Percentiles rank a stretch among this genome's conserved stretches.
Evolutionary conservation across 2,797 vertebrate genomes (phyloP).

Genomic region (Chaetodon trifasciatus): DNA sequence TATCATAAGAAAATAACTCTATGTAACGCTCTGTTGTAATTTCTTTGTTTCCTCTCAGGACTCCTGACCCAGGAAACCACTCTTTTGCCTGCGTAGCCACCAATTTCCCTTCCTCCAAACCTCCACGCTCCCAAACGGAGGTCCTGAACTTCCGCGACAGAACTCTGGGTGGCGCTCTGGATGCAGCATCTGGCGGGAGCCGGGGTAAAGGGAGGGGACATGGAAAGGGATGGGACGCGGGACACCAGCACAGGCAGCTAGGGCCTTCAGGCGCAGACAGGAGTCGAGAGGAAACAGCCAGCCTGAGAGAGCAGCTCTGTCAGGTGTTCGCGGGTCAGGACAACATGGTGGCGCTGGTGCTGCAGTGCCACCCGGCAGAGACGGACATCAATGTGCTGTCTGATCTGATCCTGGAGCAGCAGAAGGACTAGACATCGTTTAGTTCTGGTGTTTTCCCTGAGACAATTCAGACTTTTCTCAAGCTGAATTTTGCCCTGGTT

Average conservation of each 20-base stretch:
- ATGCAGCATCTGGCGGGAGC: not conserved
- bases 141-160: slow-evolving; percentile 76
- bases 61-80: slow-evolving; percentile 73
- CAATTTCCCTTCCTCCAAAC: slow-evolving; percentile 13
- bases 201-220: slow-evolving; percentile 24
- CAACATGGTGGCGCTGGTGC: slow-evolving; percentile 86
- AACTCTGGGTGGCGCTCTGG: slow-evolving; percentile 39
- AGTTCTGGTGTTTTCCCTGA: not conserved
- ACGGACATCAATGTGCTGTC: slow-evolving; percentile 89
- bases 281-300: slow-evolving; percentile 77
- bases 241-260: slow-evolving; percentile 5
- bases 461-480: slow-evolving; percentile 11
- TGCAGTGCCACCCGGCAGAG: slow-evolving; percentile 84
- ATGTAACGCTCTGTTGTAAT: not conserved
- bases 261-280: slow-evolving; percentile 44
- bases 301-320: slow-evolving; percentile 82
- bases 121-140: slow-evolving; percentile 72
- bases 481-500: not conserved
- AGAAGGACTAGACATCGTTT: slow-evolving; percentile 35
- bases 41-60: slow-evolving; percentile 52
- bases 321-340: slow-evolving; percentile 89
- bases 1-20: not conserved
- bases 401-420: slow-evolving; percentile 81
- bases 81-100: slow-evolving; percentile 73
- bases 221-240: not conserved